Evolutionary conservation across 2,888 invertebrate species (phyloP).

Genomic region (Lycaena phlaeas): DNA sequence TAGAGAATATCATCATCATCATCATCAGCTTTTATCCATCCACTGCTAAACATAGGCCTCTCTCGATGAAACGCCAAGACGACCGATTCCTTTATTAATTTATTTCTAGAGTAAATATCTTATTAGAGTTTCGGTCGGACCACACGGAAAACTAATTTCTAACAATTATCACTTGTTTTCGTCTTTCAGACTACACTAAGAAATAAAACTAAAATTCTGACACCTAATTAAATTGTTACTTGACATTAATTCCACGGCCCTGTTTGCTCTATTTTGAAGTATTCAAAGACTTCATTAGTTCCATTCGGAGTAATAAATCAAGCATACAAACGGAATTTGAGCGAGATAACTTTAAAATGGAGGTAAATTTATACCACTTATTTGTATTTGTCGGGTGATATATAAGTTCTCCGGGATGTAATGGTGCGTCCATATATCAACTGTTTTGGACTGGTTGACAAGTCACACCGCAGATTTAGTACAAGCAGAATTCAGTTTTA

Average conservation of each 20-base stretch:
- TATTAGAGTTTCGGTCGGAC: too few species aligned
- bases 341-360: constrained; percentile 27
- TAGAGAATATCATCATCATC: too few species aligned
- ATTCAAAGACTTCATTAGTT: constrained; percentile 8
- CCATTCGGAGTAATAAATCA: constrained; percentile 10
- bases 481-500: not conserved
- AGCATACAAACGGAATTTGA: constrained; percentile 19
- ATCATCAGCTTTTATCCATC: too few species aligned
- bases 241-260: not conserved
- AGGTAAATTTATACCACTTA: constrained; percentile 28
- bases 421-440: constrained; percentile 24
- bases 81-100: too few species aligned
- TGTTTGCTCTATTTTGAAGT: not conserved
- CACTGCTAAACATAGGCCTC: too few species aligned
- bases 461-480: not conserved
- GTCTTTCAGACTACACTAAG: too few species aligned
- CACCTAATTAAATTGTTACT: not conserved
- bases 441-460: constrained; percentile 12
- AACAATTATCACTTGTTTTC: too few species aligned
- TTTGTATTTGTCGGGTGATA: constrained; percentile 31
- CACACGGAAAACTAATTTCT: too few species aligned
- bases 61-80: too few species aligned
- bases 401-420: constrained; percentile 25
- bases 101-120: too few species aligned
- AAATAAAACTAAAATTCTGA: not conserved